Conservation (phyloP, 2,888 invertebrate species). For the Metopia argyrocephala region DNA sequence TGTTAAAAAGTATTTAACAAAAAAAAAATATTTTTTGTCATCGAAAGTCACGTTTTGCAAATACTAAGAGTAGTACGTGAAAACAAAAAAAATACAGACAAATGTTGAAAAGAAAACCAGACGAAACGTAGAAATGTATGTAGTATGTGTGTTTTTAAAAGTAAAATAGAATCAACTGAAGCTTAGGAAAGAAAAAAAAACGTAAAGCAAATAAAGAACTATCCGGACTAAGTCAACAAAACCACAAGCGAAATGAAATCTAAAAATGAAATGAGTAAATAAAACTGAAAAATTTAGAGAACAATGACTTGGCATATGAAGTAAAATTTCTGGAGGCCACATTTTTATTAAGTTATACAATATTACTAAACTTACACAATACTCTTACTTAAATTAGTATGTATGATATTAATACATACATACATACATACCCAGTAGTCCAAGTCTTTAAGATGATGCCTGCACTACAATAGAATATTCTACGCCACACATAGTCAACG, state of each 20-base stretch:
- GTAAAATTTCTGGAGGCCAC: constrained; percentile 50
- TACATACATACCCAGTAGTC: not conserved
- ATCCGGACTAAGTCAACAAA: constrained; percentile 60
- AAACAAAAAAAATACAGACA: not conserved
- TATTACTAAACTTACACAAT: constrained; percentile 37
- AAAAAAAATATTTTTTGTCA: constrained; percentile 27
- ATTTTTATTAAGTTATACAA: constrained; percentile 44
- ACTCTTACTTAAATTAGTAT: not conserved
- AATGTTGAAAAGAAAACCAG: constrained; percentile 41
- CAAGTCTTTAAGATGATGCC: too few relatives aligned
- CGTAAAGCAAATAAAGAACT: constrained; percentile 52
- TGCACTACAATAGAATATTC: too few relatives aligned
- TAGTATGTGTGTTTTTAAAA: too few relatives aligned
- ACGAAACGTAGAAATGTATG: constrained; percentile 10
- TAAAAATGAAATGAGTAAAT: constrained; percentile 45
- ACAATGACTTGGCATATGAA: constrained; percentile 58
- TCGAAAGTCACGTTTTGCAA: constrained; percentile 61
- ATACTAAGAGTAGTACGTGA: constrained; percentile 21
- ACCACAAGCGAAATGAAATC: constrained; percentile 40
- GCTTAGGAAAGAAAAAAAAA: constrained; percentile 25
- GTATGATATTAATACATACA: not conserved
- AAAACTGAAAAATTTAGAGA: constrained; percentile 40
- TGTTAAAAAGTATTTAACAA: not conserved
- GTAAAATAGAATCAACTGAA: constrained; percentile 42
- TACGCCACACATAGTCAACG: too few relatives aligned